These are phyloP conservation scores for Lypha dubia DNA, from an alignment of 2,888 invertebrate species.

Conservation along the genomic window DNA sequence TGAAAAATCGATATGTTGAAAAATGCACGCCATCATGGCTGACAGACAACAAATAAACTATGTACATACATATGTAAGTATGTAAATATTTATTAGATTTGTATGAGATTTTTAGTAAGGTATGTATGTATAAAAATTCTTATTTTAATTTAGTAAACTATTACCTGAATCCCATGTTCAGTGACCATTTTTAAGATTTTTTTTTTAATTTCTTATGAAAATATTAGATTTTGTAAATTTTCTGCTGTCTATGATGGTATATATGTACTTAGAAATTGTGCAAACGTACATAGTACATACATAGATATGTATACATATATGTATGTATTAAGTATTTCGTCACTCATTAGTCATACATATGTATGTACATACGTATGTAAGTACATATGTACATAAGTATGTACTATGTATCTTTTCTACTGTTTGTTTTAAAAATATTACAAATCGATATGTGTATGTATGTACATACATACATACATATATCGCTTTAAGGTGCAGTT, in stretches of 20 bases:
- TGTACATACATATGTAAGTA: conserved; percentile 33
- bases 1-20: conserved; percentile 81
- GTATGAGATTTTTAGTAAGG: conserved; percentile 18
- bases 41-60: conserved; percentile 70
- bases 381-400: too few species aligned
- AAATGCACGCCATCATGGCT: conserved; percentile 82
- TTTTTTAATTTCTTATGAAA: conserved; percentile 36
- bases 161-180: conserved; percentile 84
- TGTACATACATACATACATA: conserved; percentile 34
- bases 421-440: conserved; percentile 58
- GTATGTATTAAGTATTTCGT: too few species aligned
- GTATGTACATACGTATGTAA: conserved; percentile 76
- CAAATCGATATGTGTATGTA: too few species aligned
- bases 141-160: neutral
- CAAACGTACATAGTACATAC: conserved; percentile 81
- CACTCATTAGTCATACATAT: conserved; percentile 81
- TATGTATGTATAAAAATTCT: neutral
- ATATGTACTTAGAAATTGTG: conserved; percentile 81
- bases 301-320: conserved; percentile 73
- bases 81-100: conserved; percentile 58
- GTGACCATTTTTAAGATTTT: conserved; percentile 81
- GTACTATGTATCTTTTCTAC: conserved; percentile 58
- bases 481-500: conserved; percentile 75
- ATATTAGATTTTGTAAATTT: conserved; percentile 52
- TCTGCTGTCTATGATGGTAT: conserved; percentile 75